Conservation (phyloP, 2,113 vertebrate genomes). For the Condylura cristata region DNA sequence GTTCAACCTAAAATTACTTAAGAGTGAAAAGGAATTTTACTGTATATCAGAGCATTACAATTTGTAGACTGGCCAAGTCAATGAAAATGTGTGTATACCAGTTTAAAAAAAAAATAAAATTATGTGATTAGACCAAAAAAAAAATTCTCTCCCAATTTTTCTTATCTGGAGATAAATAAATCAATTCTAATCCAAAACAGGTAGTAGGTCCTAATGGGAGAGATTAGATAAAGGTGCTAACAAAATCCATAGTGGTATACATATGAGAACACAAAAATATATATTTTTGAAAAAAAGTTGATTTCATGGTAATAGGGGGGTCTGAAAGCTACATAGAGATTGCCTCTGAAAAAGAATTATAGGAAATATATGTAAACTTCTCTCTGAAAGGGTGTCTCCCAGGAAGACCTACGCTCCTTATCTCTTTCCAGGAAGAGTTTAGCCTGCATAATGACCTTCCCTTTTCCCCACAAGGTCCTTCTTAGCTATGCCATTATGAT, state of each 20-base stretch:
- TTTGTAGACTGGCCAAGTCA: neutral
- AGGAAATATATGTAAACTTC: no score
- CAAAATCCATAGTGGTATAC: conserved; percentile 19
- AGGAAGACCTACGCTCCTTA: no score
- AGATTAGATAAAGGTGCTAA: conserved; percentile 59
- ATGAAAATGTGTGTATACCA: neutral
- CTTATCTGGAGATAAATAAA: conserved; percentile 58
- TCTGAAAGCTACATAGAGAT: no score
- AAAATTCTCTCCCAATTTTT: neutral
- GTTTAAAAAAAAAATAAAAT: neutral
- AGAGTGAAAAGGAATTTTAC: conserved; percentile 48
- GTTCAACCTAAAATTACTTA: conserved; percentile 50
- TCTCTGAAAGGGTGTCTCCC: no score
- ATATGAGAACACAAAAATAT: no score
- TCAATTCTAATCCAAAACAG: conserved; percentile 35
- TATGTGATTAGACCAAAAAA: conserved; percentile 16
- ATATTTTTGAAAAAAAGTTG: no score
- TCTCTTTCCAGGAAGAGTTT: no score
- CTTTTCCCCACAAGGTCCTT: no score
- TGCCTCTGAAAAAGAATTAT: no score
- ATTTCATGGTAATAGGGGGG: no score
- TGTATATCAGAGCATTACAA: conserved; percentile 17
- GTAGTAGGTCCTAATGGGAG: conserved; percentile 1
- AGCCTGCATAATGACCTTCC: no score
- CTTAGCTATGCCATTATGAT: no score